These are phyloP conservation scores for Melikaiella ostensackeni DNA, from an alignment of 2,888 invertebrate species.

Conservation along the genomic window DNA sequence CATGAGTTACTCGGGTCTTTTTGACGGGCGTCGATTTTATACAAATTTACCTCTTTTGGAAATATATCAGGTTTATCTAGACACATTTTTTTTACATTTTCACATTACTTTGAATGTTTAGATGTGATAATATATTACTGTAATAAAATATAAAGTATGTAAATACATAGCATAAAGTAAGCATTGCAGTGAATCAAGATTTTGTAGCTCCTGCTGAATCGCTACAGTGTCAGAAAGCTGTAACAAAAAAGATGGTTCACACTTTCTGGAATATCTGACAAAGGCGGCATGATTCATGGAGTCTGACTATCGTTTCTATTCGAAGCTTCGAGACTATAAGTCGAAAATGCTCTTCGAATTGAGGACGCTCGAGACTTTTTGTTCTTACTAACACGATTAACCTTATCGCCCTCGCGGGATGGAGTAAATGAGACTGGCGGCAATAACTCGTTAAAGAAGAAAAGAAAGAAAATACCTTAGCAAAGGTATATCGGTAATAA, in stretches of 20 bases:
- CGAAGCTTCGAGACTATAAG: conserved; percentile 25
- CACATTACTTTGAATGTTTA: too few species aligned
- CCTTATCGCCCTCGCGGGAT: conserved; percentile 4
- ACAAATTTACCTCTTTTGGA: too few species aligned
- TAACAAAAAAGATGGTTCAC: conserved; percentile 4
- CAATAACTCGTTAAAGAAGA: conserved; percentile 4
- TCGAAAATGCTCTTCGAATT: conserved; percentile 14
- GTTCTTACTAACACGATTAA: conserved; percentile 1
- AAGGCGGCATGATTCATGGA: conserved; percentile 4
- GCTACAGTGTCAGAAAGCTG: not conserved
- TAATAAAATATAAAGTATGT: not conserved
- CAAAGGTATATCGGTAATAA: conserved; percentile 7
- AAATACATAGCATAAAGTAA: not conserved
- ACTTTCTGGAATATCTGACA: conserved; percentile 9
- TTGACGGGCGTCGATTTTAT: too few species aligned
- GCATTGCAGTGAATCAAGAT: not conserved
- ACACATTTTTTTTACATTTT: too few species aligned
- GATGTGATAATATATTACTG: not conserved
- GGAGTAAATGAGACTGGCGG: not conserved
- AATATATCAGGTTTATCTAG: too few species aligned
- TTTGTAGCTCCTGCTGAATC: conserved; percentile 3
- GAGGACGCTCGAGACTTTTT: conserved; percentile 1
- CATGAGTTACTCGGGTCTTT: too few species aligned
- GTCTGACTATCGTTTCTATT: not conserved
- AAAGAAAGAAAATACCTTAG: not conserved